These are phyloP conservation scores for Morone chrysops DNA, from an alignment of 2,113 vertebrate genomes.

Conservation along the genomic window DNA sequence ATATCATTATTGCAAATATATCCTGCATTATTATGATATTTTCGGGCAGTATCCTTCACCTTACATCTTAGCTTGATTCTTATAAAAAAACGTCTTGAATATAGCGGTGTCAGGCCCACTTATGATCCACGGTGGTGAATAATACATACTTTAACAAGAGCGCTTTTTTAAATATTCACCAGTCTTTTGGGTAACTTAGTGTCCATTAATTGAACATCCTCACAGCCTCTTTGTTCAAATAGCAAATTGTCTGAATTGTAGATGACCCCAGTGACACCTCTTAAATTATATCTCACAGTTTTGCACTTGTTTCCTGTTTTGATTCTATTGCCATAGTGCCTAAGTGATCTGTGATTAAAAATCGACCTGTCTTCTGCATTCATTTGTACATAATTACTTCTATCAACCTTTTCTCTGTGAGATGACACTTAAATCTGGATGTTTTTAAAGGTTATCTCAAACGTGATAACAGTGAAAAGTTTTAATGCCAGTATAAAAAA, in stretches of 20 bases:
- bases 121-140: slow-evolving; percentile 13
- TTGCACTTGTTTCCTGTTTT: background rate
- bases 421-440: background rate
- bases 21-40: background rate
- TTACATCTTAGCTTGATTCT: background rate
- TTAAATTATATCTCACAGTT: background rate
- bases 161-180: slow-evolving; percentile 25
- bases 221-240: slow-evolving; percentile 30
- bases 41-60: background rate
- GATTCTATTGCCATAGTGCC: background rate
- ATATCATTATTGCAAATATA: too few relatives aligned
- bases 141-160: slow-evolving; percentile 7
- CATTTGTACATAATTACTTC: background rate
- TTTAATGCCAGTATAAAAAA: background rate
- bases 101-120: background rate
- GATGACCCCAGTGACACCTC: background rate
- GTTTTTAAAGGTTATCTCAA: background rate
- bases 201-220: slow-evolving; percentile 26
- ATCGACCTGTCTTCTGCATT: background rate
- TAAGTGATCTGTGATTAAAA: background rate
- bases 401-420: background rate
- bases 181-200: background rate
- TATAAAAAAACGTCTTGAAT: background rate
- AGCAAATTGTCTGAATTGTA: slow-evolving; percentile 18
- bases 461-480: background rate